phyloP scores from a whole-genome alignment of 2,888 invertebrate species.

The Watsonalla cultraria region DNA sequence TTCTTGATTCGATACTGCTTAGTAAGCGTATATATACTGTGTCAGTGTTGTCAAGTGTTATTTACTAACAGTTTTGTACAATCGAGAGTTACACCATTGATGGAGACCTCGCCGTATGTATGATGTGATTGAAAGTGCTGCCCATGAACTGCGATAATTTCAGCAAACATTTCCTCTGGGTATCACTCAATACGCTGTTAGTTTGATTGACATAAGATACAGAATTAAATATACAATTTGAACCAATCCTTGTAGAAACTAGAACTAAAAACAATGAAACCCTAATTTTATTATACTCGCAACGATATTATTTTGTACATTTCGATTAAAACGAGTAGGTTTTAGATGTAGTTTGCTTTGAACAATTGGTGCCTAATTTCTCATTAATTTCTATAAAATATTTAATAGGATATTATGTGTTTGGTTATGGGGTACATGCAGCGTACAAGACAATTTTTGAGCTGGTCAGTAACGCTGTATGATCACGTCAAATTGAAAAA shows the following conservation, averaged over 20 bases:
- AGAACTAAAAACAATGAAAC: conserved; percentile 9
- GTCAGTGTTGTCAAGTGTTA: too few relatives aligned
- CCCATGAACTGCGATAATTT: too few relatives aligned
- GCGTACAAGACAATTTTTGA: too few relatives aligned
- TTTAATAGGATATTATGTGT: background rate
- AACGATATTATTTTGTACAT: conserved; percentile 17
- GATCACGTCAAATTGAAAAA: too few relatives aligned
- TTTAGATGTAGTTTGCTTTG: conserved; percentile 55
- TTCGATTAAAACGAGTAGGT: conserved; percentile 9
- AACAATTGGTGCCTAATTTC: conserved; percentile 61
- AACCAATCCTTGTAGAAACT: conserved; percentile 20
- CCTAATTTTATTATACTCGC: conserved; percentile 25
- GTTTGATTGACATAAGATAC: conserved; percentile 25
- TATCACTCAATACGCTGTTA: background rate
- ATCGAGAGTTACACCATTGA: too few relatives aligned
- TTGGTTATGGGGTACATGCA: background rate
- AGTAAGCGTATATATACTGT: too few relatives aligned
- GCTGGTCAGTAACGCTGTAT: too few relatives aligned
- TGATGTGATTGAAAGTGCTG: too few relatives aligned
- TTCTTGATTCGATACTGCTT: too few relatives aligned
- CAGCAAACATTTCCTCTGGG: too few relatives aligned
- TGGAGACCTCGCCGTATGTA: too few relatives aligned
- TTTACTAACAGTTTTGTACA: too few relatives aligned
- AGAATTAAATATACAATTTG: conserved; percentile 22
- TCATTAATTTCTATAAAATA: background rate